A percentile compares a stretch with the other conserved stretches of the same genome.
These are phyloP conservation scores for Platycercus adscitus DNA, from an alignment of 2,113 vertebrate species.

Conservation along the genomic window DNA sequence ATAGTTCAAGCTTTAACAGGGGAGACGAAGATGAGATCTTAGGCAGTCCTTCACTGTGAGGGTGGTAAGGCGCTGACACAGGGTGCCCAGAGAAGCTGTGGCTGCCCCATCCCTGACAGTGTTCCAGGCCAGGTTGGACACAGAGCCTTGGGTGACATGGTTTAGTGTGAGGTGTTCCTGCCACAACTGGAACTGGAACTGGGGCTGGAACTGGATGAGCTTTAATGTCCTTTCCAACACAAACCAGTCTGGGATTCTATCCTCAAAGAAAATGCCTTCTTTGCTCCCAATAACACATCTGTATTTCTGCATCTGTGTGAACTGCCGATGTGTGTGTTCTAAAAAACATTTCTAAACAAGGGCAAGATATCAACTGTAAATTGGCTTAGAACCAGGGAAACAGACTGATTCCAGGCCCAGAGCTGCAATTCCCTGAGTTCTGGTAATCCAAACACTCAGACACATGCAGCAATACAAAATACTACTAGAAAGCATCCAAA, in stretches of 20 bases:
- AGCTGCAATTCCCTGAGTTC: fast-evolving
- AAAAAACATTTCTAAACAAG: background rate
- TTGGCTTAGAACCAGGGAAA: background rate
- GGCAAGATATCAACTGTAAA: background rate
- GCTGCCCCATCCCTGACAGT: background rate
- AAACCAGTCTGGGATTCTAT: background rate
- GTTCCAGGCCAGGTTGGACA: background rate
- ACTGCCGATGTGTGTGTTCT: background rate
- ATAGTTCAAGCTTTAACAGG: background rate
- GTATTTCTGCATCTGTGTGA: background rate
- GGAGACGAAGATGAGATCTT: background rate
- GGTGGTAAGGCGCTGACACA: background rate
- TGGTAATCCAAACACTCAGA: fast-evolving
- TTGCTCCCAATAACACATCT: background rate
- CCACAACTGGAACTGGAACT: too few relatives aligned
- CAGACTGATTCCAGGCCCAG: background rate
- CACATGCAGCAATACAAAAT: background rate
- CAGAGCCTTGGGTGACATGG: background rate
- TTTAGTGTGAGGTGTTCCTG: background rate
- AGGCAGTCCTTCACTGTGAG: background rate
- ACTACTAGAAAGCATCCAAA: background rate
- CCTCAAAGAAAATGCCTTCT: background rate
- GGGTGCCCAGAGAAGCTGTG: background rate
- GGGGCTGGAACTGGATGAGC: background rate
- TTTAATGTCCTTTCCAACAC: background rate